Percentiles rank a stretch among this genome's conserved stretches.
Evolutionary conservation across 2,888 invertebrate species (phyloP).

Genomic region (Mesoligia furuncula): DNA sequence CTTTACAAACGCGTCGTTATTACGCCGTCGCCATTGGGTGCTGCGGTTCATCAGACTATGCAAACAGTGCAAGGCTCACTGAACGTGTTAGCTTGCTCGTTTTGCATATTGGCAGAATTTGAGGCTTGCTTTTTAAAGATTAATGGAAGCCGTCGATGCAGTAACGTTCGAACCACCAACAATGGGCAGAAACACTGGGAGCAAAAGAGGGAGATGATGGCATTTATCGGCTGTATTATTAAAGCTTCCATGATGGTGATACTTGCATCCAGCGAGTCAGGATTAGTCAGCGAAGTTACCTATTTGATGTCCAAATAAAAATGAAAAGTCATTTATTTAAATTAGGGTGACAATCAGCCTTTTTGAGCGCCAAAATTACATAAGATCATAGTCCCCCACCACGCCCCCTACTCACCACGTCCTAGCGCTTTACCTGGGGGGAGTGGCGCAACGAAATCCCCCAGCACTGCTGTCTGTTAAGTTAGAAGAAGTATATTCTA

Average conservation of each 20-base stretch:
- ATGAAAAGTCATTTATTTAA: too few species aligned
- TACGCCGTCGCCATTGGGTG: slow-evolving; percentile 31
- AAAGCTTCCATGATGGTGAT: neutral
- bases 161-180: slow-evolving; percentile 13
- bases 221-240: neutral
- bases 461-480: too few species aligned
- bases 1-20: slow-evolving; percentile 33
- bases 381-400: too few species aligned
- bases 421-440: too few species aligned
- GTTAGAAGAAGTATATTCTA: too few species aligned
- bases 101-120: slow-evolving; percentile 49
- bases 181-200: neutral
- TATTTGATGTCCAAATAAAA: neutral
- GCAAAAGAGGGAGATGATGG: slow-evolving; percentile 1
- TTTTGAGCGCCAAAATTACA: neutral
- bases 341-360: neutral
- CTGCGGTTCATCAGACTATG: slow-evolving; percentile 55
- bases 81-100: slow-evolving; percentile 48
- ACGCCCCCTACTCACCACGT: too few species aligned
- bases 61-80: slow-evolving; percentile 47
- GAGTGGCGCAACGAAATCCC: too few species aligned
- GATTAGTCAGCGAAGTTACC: neutral
- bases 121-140: slow-evolving; percentile 60
- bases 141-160: slow-evolving; percentile 56
- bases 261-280: neutral